Evolutionary conservation across 2,113 vertebrate species (phyloP), one percentile per base, ranked within the genome.

Genomic region (Notothenia coriiceps): DNA sequence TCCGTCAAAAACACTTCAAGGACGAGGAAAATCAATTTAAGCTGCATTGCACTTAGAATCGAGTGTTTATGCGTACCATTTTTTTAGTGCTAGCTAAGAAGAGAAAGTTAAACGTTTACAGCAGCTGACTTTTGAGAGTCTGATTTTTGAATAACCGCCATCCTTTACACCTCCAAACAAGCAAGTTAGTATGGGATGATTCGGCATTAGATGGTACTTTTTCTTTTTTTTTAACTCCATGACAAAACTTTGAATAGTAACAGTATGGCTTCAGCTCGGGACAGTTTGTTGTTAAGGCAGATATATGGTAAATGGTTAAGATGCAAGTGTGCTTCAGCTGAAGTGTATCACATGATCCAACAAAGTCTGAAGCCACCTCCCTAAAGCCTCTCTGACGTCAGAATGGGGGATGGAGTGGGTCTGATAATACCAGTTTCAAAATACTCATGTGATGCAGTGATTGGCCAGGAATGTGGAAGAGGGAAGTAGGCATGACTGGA

Each of bases 11-110:
- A 50, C 33, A 15, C 13, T 22, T 71, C 54, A 61, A 67, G 25
- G 59, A 80, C 65, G n/a, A 2, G 3, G 40, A 74, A 83, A 63
- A 75, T 71, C 57, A 75, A 1, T 17, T 44, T 54, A 29, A 66
- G 22, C 11, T 47, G 60, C 46, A 49, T 1, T 29, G 56, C 43
- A 75, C 50, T 66, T 11, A 62, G 12, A 59, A 51, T 57, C 12
- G 8, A 20, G 52, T 64, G 59, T 78, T 56, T 47, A 69, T 6
- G 11, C 2, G 35, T 7, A 40, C 35, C 7, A 5, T 40, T 40
- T 40, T 7, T 40, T 7, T 40, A 54, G 43, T 49, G 50, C 4
- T 29, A 40, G 46, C 25, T 51, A 10, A 43, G 18, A 50, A 44
- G 7, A 25, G 52, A 50, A n/a, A 57, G 6, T 35, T 20, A 15